Evolutionary conservation across 2,797 vertebrate genomes (phyloP).

Genomic region (Coregonus ussuriensis): DNA sequence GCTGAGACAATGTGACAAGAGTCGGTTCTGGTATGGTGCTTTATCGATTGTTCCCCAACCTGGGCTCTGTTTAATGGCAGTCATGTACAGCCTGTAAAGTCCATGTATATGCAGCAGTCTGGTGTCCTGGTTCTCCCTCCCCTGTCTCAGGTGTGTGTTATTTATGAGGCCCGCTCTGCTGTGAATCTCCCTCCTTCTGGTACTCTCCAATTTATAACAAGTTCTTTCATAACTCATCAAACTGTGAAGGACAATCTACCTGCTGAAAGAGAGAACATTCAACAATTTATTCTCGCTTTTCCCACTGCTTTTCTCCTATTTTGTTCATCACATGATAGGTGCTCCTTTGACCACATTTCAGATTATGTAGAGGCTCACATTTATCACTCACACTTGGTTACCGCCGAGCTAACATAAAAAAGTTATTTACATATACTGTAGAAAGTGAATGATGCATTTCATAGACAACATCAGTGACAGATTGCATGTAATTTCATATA

Average conservation of each 20-base stretch:
- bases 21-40: neutral
- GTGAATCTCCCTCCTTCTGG: conserved; percentile 56
- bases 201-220: conserved; percentile 64
- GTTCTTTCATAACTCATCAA: conserved; percentile 71
- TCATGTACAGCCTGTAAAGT: conserved; percentile 11
- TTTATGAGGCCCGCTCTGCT: conserved; percentile 65
- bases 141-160: conserved; percentile 66
- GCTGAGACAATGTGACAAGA: conserved; percentile 9
- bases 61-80: conserved; percentile 9
- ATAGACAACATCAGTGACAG: neutral
- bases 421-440: neutral
- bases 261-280: conserved; percentile 43
- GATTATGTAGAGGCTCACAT: neutral
- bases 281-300: conserved; percentile 48
- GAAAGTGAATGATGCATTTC: neutral
- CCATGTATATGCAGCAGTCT: neutral
- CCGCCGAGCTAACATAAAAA: neutral
- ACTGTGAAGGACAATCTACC: conserved; percentile 72
- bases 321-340: conserved; percentile 1
- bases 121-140: neutral
- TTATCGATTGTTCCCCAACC: neutral
- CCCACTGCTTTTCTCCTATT: neutral
- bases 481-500: neutral
- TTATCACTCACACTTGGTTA: neutral
- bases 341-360: conserved; percentile 4